Conservation (phyloP, 2,113 vertebrate genomes). For the Pachypanchax playfairii region DNA sequence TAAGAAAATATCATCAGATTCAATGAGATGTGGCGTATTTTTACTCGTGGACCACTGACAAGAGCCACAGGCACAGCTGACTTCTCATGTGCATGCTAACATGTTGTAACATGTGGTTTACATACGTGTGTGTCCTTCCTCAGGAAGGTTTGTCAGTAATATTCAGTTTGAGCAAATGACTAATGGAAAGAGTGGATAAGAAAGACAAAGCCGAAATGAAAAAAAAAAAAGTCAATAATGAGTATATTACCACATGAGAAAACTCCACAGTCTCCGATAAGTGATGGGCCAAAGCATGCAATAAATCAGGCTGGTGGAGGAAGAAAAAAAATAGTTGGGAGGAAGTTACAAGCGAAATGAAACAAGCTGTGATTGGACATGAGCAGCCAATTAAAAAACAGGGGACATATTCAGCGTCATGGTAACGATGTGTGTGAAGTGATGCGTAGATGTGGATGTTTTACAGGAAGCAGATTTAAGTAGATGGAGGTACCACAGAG, state of each 20-base stretch:
- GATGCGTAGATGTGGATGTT: neutral
- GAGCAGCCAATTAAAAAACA: constrained; percentile 4
- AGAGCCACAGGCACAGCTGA: too few species aligned
- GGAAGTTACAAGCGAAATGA: constrained; percentile 29
- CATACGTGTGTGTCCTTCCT: too few species aligned
- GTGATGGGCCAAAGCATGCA: constrained; percentile 58
- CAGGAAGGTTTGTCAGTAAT: neutral
- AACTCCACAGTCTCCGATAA: constrained; percentile 59
- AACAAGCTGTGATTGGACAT: neutral
- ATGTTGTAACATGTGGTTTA: too few species aligned
- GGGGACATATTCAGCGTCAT: neutral
- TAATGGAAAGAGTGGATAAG: neutral
- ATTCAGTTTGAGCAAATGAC: neutral
- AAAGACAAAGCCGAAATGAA: constrained; percentile 11
- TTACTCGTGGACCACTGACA: neutral
- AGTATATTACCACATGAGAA: constrained; percentile 52
- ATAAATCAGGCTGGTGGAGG: constrained; percentile 54
- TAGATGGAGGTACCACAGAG: neutral
- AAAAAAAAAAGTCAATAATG: constrained; percentile 9
- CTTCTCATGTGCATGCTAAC: too few species aligned
- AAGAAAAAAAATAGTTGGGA: constrained; percentile 38
- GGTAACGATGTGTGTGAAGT: neutral
- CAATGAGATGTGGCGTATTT: neutral
- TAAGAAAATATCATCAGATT: neutral
- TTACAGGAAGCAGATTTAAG: neutral